A percentile compares a stretch with the other conserved stretches of the same genome.
Evolutionary conservation across 2,113 vertebrate species (phyloP).

Genomic region (Trematocara variabile): DNA sequence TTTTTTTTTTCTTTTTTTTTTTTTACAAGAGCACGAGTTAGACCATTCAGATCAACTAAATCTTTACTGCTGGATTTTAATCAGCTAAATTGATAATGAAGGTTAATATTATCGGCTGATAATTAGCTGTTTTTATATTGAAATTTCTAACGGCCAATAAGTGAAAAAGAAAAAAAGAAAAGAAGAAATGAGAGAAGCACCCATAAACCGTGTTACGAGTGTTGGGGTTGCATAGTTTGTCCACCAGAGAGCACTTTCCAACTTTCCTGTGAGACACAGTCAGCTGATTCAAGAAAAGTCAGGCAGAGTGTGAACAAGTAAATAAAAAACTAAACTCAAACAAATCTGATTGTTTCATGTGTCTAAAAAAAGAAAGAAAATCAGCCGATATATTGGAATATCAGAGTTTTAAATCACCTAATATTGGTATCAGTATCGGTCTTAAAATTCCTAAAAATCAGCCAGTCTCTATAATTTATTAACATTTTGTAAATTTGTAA

Average conservation of each 20-base stretch:
- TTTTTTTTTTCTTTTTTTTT: not conserved
- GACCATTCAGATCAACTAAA: not conserved
- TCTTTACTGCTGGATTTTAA: not conserved
- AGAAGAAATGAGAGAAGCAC: not conserved
- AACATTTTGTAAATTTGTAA: not conserved
- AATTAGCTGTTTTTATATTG: not conserved
- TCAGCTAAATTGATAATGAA: not conserved
- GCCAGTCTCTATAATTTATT: not conserved
- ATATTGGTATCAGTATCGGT: not conserved
- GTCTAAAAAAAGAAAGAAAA: not conserved
- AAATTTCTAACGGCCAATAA: not conserved
- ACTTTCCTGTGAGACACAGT: not conserved
- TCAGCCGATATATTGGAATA: rapidly evolving
- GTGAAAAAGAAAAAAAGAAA: not conserved
- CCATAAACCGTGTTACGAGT: not conserved
- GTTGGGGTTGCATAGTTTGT: not conserved
- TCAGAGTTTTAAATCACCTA: not conserved
- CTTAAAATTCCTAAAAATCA: not conserved
- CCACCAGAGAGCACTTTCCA: not conserved
- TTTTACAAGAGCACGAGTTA: not conserved
- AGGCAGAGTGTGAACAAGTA: not conserved
- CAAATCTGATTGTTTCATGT: not conserved
- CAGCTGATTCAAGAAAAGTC: not conserved
- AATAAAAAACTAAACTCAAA: not conserved
- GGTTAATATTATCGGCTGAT: not conserved